A percentile compares a stretch with the other conserved stretches of the same genome.
These are phyloP conservation scores for Iselma pallidipennis DNA, from an alignment of 2,888 invertebrate genomes.

Conservation along the genomic window DNA sequence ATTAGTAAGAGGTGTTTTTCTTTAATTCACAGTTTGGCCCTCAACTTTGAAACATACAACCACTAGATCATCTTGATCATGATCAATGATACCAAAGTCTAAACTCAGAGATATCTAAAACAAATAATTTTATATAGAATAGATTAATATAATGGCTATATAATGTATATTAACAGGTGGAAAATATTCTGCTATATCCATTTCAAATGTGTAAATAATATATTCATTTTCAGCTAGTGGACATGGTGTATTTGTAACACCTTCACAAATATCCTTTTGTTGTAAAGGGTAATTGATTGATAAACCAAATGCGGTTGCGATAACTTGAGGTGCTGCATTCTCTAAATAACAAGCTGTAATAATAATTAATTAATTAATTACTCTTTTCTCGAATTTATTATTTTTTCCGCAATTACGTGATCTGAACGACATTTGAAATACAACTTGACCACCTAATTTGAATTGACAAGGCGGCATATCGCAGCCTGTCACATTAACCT, in stretches of 20 bases:
- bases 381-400: too few species aligned
- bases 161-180: background rate
- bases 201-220: background rate
- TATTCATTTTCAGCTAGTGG: conserved; percentile 5
- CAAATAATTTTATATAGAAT: background rate
- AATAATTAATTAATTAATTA: background rate
- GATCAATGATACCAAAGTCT: background rate
- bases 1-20: background rate
- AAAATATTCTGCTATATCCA: background rate
- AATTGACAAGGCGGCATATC: background rate
- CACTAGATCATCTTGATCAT: background rate
- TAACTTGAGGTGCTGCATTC: background rate
- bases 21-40: background rate
- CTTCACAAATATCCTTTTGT: background rate
- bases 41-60: background rate
- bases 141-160: background rate
- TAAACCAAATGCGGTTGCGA: background rate
- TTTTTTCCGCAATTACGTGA: background rate
- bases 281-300: background rate
- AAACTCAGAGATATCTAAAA: background rate
- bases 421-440: background rate
- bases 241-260: conserved; percentile 5
- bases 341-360: conserved; percentile 5
- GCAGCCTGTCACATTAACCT: background rate
- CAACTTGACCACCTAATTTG: background rate